These are phyloP conservation scores for Eupithecia pulchellata DNA, from an alignment of 2,888 invertebrate species.

Conservation along the genomic window DNA sequence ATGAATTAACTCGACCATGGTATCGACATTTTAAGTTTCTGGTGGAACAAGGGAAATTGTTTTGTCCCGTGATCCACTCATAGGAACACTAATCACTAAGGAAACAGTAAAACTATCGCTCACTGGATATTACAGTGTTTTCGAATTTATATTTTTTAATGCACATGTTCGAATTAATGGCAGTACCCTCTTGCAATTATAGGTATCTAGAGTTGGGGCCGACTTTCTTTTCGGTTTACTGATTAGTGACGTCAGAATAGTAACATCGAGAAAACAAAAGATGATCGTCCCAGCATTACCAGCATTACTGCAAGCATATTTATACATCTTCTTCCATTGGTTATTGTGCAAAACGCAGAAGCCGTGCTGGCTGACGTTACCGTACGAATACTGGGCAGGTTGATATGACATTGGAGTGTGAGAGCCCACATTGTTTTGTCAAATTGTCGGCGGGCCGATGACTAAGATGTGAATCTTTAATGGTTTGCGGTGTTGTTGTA, in stretches of 20 bases:
- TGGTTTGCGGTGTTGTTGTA: background rate
- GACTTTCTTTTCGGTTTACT: background rate
- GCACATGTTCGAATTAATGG: background rate
- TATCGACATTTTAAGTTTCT: background rate
- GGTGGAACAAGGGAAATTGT: background rate
- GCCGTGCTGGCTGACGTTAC: background rate
- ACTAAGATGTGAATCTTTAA: background rate
- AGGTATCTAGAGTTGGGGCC: background rate
- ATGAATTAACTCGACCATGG: background rate
- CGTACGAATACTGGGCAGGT: background rate
- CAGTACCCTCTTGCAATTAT: background rate
- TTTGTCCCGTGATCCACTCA: background rate
- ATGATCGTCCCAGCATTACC: background rate
- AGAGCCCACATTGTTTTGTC: background rate
- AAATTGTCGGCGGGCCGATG: background rate
- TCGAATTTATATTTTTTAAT: background rate
- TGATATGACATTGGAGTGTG: background rate
- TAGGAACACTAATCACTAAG: background rate
- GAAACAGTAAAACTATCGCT: background rate
- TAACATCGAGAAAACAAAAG: background rate
- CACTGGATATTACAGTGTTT: background rate
- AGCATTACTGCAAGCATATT: too few relatives aligned
- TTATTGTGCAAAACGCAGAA: background rate
- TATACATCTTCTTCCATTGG: too few relatives aligned
- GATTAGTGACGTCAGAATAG: background rate